Evolutionary conservation across 2,888 invertebrate species (phyloP).

Genomic region (Spatulosminthurus flaviceps): DNA sequence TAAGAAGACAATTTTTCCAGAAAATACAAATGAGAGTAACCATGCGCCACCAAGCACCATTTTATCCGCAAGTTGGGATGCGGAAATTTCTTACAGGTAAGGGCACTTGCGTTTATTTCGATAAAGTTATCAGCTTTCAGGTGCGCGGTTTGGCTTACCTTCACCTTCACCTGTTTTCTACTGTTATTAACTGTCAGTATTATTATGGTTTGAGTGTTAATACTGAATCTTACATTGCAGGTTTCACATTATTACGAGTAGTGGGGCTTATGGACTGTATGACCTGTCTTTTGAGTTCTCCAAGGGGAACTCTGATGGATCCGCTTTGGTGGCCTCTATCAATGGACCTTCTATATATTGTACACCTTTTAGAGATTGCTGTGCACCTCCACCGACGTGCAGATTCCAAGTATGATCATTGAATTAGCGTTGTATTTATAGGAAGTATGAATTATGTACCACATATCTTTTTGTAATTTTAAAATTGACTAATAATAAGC

Average conservation of each 20-base stretch:
- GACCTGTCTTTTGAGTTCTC: conserved; percentile 56
- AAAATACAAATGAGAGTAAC: neutral
- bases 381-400: conserved; percentile 61
- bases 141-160: neutral
- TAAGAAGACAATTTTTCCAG: conserved; percentile 50
- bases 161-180: too few relatives aligned
- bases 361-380: conserved; percentile 61
- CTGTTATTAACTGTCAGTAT: too few relatives aligned
- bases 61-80: conserved; percentile 53
- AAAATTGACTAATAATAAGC: too few relatives aligned
- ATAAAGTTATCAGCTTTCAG: too few relatives aligned
- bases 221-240: conserved; percentile 48
- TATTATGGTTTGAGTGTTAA: too few relatives aligned
- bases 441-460: too few relatives aligned
- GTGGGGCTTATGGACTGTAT: conserved; percentile 48
- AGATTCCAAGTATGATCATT: conserved; percentile 51
- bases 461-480: too few relatives aligned
- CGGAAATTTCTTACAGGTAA: conserved; percentile 53
- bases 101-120: neutral
- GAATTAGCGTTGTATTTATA: neutral
- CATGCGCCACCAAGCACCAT: conserved; percentile 24
- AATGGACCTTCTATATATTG: conserved; percentile 55
- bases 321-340: conserved; percentile 57
- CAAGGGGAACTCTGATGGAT: conserved; percentile 55
- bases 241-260: conserved; percentile 52